Percentiles rank a stretch among this genome's conserved stretches.
Conservation (phyloP, 2,797 vertebrate species). For the Paramormyrops hopkinsi region DNA sequence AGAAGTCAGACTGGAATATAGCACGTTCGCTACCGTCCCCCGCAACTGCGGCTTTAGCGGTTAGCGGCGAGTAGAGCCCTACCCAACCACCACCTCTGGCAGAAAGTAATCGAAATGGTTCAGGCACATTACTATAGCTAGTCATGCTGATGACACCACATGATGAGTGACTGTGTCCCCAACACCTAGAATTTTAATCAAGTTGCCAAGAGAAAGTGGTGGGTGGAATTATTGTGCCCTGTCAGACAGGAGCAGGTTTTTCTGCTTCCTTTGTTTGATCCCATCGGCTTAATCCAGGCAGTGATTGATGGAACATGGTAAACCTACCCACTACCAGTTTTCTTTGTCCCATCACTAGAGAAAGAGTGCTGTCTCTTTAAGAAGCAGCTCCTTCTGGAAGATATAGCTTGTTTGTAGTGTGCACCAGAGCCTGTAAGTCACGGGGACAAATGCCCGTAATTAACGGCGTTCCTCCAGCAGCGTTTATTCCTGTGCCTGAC, state of each 20-base stretch:
- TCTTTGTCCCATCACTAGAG: background rate
- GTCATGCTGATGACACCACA: background rate
- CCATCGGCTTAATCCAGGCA: background rate
- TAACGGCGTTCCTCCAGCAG: background rate
- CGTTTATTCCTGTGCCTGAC: background rate
- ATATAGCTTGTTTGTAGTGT: background rate
- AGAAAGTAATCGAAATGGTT: background rate
- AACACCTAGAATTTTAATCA: background rate
- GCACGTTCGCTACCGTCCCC: background rate
- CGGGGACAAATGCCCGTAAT: background rate
- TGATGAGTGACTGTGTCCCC: background rate
- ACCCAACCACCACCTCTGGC: background rate
- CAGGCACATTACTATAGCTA: background rate
- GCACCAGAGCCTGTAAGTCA: conserved; percentile 14
- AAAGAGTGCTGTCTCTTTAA: background rate
- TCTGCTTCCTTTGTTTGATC: background rate
- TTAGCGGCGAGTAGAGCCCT: background rate
- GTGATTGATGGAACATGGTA: background rate
- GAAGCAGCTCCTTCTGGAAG: background rate
- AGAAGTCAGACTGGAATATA: background rate
- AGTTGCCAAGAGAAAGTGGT: background rate
- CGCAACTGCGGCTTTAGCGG: background rate
- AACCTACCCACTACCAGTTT: background rate
- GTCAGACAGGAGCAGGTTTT: background rate
- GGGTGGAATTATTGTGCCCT: background rate